A percentile compares a stretch with the other conserved stretches of the same genome.
Conservation (phyloP, 2,888 invertebrate species). For the Pecten maximus region DNA sequence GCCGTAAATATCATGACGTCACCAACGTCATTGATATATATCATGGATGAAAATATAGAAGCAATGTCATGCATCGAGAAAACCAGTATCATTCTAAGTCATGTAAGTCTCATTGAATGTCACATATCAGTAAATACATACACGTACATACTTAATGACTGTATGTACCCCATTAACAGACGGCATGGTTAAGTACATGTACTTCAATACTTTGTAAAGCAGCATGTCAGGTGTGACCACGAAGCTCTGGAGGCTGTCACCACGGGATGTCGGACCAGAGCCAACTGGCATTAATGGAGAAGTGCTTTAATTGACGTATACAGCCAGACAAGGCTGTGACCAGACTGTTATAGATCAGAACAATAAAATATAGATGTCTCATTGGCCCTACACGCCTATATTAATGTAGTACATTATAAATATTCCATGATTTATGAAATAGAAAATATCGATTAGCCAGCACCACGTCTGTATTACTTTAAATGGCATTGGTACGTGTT, state of each 20-base stretch:
- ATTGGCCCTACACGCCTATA: background rate
- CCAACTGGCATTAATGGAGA: background rate
- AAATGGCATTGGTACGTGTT: background rate
- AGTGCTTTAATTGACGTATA: background rate
- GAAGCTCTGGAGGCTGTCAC: background rate
- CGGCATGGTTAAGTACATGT: too few relatives aligned
- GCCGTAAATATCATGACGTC: too few relatives aligned
- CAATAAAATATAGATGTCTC: slow-evolving; percentile 19
- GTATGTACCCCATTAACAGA: too few relatives aligned
- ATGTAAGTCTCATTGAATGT: too few relatives aligned
- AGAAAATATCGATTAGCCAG: background rate
- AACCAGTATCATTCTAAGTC: too few relatives aligned
- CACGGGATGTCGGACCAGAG: background rate
- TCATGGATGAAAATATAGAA: too few relatives aligned
- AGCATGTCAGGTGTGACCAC: background rate
- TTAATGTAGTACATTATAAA: slow-evolving; percentile 13
- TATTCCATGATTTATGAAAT: slow-evolving; percentile 10
- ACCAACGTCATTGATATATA: too few relatives aligned
- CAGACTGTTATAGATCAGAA: background rate
- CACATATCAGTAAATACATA: too few relatives aligned
- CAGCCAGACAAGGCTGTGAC: background rate
- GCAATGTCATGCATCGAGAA: too few relatives aligned
- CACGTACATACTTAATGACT: too few relatives aligned
- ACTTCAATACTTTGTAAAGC: too few relatives aligned
- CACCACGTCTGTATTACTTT: background rate